Base-by-base conservation (phyloP, 1,140 invertebrate species). In the Musca vetustissima region DNA sequence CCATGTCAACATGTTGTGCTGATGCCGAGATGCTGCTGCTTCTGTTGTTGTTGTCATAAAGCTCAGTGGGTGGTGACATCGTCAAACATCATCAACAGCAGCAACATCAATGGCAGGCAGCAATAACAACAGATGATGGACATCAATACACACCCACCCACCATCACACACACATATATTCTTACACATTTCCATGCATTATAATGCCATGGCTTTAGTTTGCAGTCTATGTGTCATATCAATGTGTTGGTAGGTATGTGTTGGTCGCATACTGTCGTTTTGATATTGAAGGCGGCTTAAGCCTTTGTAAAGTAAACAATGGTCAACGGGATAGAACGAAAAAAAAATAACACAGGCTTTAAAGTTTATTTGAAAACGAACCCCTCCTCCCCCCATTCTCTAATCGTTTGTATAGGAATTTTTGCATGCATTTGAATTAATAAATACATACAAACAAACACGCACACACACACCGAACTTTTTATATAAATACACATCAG, bases 271-370 rank as follows among this genome's bases (percentile, higher is more conserved):
- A 11, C 36, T 43, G 57, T 61, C 57, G 57, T 61, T 61, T 43
- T 61, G 57, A 61, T 36, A 61, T 61, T 61, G 57, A 61, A 61
- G 57, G 57, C 57, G 57, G 57, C 57, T 61, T 61, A 61, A 61
- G 57, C 57, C 36, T 61, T 61, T 61, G 57, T 61, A 43, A 61
- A 61, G 57, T 61, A 61, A 61, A 61, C 57, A 61, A 61, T 61
- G 57, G 57, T 61, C 57, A 61, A 28, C 36, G 36, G 36, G 36
- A 43, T n/a, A n/a, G n/a, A n/a, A n/a, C n/a, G n/a, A n/a, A n/a
- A n/a, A n/a, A 61, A n/a, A 61, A 61, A 61, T 32, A 61, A 36
- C 28, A 61, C 57, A 61, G 8, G 28, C 57, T 36, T 43, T 43
- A 43, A 43, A 43, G 7, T 43, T 43, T 21, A 19, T 36, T n/a